These are phyloP conservation scores for Octodonta nipae DNA, from an alignment of 2,888 invertebrate genomes.

Conservation along the genomic window DNA sequence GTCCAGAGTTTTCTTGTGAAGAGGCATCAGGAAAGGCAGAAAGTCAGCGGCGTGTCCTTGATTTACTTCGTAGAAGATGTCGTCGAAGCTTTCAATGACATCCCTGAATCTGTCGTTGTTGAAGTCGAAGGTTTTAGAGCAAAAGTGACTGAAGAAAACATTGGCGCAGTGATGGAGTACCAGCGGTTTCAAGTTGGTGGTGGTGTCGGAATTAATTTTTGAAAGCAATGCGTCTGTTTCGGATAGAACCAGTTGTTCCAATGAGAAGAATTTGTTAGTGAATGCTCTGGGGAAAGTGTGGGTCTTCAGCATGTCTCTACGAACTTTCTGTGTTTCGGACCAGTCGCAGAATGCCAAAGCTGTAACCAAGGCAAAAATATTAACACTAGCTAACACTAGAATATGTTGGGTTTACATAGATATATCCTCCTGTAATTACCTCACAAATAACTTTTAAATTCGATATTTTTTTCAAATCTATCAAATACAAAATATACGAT, in stretches of 20 bases:
- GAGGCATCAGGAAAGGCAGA: constrained; percentile 45
- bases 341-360: constrained; percentile 58
- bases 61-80: constrained; percentile 53
- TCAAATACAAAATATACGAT: too few species aligned
- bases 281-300: constrained; percentile 47
- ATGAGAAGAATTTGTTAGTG: constrained; percentile 39
- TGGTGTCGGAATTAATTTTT: constrained; percentile 8
- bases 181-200: constrained; percentile 34
- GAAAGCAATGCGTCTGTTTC: constrained; percentile 31
- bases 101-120: constrained; percentile 35
- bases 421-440: too few species aligned
- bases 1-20: constrained; percentile 39
- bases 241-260: constrained; percentile 38
- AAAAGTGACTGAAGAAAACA: constrained; percentile 48
- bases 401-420: too few species aligned
- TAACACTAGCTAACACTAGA: too few species aligned
- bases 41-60: constrained; percentile 55
- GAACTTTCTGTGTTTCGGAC: constrained; percentile 47
- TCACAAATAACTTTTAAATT: too few species aligned
- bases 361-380: constrained; percentile 26
- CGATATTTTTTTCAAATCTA: too few species aligned
- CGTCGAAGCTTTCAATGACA: constrained; percentile 45
- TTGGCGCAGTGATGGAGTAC: constrained; percentile 44
- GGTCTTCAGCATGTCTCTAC: constrained; percentile 44
- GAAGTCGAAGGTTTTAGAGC: constrained; percentile 39